A percentile compares a stretch with the other conserved stretches of the same genome.
Conservation (phyloP, 2,888 invertebrate species). For the Spialia ferax region DNA sequence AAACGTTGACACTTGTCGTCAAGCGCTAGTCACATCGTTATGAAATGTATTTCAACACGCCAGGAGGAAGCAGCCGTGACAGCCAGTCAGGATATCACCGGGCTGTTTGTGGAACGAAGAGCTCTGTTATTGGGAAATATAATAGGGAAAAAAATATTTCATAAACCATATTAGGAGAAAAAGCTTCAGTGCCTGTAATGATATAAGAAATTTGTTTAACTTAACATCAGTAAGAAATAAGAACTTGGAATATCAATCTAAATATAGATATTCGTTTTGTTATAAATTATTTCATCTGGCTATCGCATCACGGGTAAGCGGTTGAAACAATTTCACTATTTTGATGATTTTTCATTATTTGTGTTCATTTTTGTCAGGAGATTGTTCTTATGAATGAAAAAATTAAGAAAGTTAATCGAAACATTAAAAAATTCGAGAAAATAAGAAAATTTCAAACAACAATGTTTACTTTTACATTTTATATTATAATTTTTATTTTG, state of each 20-base stretch:
- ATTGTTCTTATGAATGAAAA: too few relatives aligned
- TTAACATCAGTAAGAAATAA: background rate
- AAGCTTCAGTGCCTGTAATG: background rate
- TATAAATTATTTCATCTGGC: too few relatives aligned
- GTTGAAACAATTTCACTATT: too few relatives aligned
- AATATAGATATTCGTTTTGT: too few relatives aligned
- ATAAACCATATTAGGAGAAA: background rate
- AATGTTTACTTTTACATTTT: too few relatives aligned
- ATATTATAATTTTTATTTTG: too few relatives aligned
- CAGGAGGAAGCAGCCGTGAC: conserved; percentile 54
- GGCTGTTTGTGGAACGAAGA: conserved; percentile 18
- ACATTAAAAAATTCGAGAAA: too few relatives aligned
- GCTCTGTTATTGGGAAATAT: conserved; percentile 16
- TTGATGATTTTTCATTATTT: too few relatives aligned
- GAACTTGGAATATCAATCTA: background rate
- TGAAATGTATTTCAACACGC: conserved; percentile 50
- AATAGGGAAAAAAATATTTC: conserved; percentile 5
- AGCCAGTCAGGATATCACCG: conserved; percentile 51
- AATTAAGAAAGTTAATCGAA: too few relatives aligned
- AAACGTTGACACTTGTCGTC: conserved; percentile 51
- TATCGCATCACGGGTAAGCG: too few relatives aligned
- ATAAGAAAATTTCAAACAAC: too few relatives aligned
- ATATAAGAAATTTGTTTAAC: background rate
- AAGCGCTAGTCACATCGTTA: conserved; percentile 67
- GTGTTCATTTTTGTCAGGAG: too few relatives aligned